Conservation (phyloP, 2,113 vertebrate genomes). For the Chaenogobius annularis region DNA sequence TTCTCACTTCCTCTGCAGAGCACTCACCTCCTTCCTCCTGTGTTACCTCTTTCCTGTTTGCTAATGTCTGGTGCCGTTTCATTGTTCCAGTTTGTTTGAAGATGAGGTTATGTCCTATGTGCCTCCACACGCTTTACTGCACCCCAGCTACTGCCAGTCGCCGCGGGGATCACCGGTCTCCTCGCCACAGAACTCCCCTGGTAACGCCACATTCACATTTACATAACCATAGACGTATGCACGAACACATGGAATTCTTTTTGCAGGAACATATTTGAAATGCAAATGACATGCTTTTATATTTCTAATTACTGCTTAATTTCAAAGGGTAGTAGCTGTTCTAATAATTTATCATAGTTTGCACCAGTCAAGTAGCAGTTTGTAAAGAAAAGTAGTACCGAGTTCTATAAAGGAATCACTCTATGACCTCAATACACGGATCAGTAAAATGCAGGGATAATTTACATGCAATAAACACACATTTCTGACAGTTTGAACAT, state of each 20-base stretch:
- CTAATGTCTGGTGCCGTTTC: background rate
- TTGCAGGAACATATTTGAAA: background rate
- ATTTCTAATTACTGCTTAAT: too few species aligned
- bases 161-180: conserved; percentile 73
- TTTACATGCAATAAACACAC: too few species aligned
- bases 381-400: too few species aligned
- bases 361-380: too few species aligned
- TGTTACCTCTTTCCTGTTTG: background rate
- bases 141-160: conserved; percentile 89
- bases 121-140: conserved; percentile 92
- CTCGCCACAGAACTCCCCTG: conserved; percentile 93
- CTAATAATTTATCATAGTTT: too few species aligned
- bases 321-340: too few species aligned
- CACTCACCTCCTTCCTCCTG: background rate
- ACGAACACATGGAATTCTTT: background rate
- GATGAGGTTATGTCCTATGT: conserved; percentile 96
- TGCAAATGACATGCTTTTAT: too few species aligned
- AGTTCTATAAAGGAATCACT: too few species aligned
- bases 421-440: too few species aligned
- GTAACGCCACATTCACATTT: conserved; percentile 55
- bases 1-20: background rate
- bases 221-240: background rate
- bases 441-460: too few species aligned
- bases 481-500: too few species aligned
- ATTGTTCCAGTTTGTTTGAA: conserved; percentile 85